These are phyloP conservation scores for Caloenas nicobarica DNA, from an alignment of 2,113 vertebrate genomes.

Conservation along the genomic window DNA sequence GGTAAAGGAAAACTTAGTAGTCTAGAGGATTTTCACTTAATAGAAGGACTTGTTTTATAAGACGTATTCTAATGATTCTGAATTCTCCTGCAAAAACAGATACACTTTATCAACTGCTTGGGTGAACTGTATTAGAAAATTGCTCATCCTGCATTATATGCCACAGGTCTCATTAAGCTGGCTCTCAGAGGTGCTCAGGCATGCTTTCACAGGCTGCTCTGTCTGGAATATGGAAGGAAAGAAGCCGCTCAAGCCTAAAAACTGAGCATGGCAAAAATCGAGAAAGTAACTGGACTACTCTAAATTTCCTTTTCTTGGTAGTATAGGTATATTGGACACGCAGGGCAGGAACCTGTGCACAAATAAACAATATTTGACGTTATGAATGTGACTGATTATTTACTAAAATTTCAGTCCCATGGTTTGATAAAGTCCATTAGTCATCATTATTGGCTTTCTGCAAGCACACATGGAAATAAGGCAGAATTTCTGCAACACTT, in stretches of 20 bases:
- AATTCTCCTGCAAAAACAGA: neutral
- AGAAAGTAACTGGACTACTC: neutral
- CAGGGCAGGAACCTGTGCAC: neutral
- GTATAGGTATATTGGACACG: accelerated
- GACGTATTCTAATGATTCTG: neutral
- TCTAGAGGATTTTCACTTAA: neutral
- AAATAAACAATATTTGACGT: neutral
- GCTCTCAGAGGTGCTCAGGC: neutral
- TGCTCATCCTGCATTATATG: neutral
- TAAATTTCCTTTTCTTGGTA: neutral
- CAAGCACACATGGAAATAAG: neutral
- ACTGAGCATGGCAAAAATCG: neutral
- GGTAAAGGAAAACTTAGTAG: neutral
- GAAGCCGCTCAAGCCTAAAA: neutral
- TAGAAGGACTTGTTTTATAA: neutral
- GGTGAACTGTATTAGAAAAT: neutral
- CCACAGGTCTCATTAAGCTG: neutral
- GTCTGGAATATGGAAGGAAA: neutral
- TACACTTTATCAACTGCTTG: neutral
- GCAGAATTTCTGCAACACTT: neutral
- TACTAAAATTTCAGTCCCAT: neutral
- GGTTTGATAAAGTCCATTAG: neutral
- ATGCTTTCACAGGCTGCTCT: neutral
- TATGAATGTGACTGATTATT: neutral
- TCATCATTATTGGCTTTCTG: neutral